Percentiles rank a stretch among this genome's conserved stretches.
Evolutionary conservation across 1,140 invertebrate species (phyloP).

Genomic region (Drosophila nikananu): DNA sequence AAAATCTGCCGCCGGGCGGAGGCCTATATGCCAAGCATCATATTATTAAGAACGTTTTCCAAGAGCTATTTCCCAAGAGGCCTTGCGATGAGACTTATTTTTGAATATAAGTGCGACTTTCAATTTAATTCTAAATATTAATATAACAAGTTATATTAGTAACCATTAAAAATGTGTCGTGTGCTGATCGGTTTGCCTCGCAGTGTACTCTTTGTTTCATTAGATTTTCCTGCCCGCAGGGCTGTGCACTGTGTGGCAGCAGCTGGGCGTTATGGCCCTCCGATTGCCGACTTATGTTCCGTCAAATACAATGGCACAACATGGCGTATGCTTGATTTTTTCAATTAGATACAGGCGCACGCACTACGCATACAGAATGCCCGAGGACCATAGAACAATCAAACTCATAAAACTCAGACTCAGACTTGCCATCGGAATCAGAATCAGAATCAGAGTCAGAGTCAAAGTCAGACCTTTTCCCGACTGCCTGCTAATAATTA

Average conservation of each 20-base stretch:
- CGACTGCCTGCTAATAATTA: slow-evolving; percentile 70
- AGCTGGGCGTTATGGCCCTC: slow-evolving; percentile 57
- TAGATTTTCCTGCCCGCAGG: neutral
- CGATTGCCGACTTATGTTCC: slow-evolving; percentile 18
- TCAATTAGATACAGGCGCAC: slow-evolving; percentile 74
- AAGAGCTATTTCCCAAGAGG: slow-evolving; percentile 16
- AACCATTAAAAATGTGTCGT: neutral
- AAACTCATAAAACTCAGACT: slow-evolving; percentile 71
- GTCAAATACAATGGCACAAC: slow-evolving; percentile 57
- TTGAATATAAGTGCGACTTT: neutral
- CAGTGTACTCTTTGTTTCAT: slow-evolving; percentile 17
- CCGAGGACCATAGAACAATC: slow-evolving; percentile 30
- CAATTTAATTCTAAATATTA: too few species aligned
- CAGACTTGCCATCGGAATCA: neutral
- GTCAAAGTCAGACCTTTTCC: slow-evolving; percentile 29
- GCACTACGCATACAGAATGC: slow-evolving; percentile 72
- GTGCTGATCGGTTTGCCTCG: neutral
- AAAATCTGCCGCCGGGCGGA: slow-evolving; percentile 21
- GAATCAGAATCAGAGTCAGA: neutral
- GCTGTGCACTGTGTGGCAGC: slow-evolving; percentile 30
- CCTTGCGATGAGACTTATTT: slow-evolving; percentile 4
- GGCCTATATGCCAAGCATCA: slow-evolving; percentile 27
- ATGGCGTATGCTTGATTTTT: slow-evolving; percentile 66
- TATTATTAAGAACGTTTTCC: slow-evolving; percentile 10
- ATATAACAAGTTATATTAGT: neutral